phyloP scores from a whole-genome alignment of 2,888 invertebrate genomes.

The Hirtodrosophila cameraria region DNA sequence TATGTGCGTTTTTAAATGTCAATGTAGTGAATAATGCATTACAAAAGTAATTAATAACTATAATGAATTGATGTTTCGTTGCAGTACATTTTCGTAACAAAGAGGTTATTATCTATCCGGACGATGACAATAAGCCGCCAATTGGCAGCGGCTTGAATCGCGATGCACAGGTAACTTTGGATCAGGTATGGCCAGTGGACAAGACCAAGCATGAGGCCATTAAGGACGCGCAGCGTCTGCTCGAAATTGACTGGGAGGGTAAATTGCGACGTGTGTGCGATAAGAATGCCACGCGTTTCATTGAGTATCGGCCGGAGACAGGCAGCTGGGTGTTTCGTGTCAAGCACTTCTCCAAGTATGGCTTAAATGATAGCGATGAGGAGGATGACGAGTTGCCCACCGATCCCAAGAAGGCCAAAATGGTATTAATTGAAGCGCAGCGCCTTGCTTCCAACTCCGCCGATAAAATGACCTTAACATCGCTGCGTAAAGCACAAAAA shows the following conservation, averaged over 20 bases:
- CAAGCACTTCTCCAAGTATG: slow-evolving; percentile 97
- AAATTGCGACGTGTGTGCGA: slow-evolving; percentile 93
- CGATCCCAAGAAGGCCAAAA: slow-evolving; percentile 83
- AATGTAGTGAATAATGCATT: too few species aligned
- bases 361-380: slow-evolving; percentile 94
- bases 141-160: slow-evolving; percentile 95
- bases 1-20: too few species aligned
- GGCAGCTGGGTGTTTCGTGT: slow-evolving; percentile 99
- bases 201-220: slow-evolving; percentile 92
- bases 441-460: slow-evolving; percentile 13
- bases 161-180: slow-evolving; percentile 95
- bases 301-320: slow-evolving; percentile 97
- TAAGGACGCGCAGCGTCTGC: slow-evolving; percentile 90
- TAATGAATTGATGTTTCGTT: background rate
- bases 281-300: slow-evolving; percentile 94
- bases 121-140: slow-evolving; percentile 93
- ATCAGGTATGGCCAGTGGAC: slow-evolving; percentile 95
- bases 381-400: slow-evolving; percentile 90
- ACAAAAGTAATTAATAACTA: too few species aligned
- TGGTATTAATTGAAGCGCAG: slow-evolving; percentile 48
- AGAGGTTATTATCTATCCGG: slow-evolving; percentile 97
- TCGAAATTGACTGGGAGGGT: slow-evolving; percentile 93
- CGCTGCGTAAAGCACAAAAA: slow-evolving; percentile 67
- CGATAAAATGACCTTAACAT: slow-evolving; percentile 63
- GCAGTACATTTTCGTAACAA: slow-evolving; percentile 95